Conservation (phyloP, 2,888 invertebrate species). For the Epirrhoe alternata region DNA sequence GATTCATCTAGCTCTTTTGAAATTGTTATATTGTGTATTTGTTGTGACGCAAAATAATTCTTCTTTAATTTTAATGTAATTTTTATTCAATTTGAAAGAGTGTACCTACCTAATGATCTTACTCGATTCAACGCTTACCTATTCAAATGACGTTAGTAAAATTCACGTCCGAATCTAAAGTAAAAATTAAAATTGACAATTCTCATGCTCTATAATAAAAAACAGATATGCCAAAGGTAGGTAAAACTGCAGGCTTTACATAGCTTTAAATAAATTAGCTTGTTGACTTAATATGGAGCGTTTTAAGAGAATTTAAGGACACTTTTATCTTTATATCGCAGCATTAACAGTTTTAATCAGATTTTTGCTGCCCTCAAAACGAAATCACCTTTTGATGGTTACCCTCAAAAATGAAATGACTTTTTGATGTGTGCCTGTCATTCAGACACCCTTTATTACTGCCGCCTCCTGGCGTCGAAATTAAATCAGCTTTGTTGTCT, state of each 20-base stretch:
- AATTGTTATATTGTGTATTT: too few relatives aligned
- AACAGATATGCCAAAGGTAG: background rate
- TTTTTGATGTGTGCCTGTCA: slow-evolving; percentile 1
- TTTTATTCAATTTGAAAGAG: too few relatives aligned
- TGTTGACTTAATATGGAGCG: background rate
- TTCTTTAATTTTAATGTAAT: too few relatives aligned
- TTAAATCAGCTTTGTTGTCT: slow-evolving; percentile 18
- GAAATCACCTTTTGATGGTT: slow-evolving; percentile 22
- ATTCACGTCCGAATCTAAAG: too few relatives aligned
- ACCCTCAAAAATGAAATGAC: slow-evolving; percentile 14
- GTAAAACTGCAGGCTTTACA: background rate
- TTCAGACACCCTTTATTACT: slow-evolving; percentile 14
- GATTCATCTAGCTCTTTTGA: too few relatives aligned
- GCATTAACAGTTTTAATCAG: slow-evolving; percentile 23
- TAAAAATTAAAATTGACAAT: too few relatives aligned
- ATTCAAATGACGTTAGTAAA: too few relatives aligned
- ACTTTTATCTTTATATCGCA: slow-evolving; percentile 9
- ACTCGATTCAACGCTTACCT: too few relatives aligned
- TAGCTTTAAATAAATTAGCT: background rate
- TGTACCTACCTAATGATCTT: too few relatives aligned
- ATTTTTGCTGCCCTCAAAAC: slow-evolving; percentile 17
- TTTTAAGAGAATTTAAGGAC: slow-evolving; percentile 18
- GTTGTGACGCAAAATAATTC: too few relatives aligned
- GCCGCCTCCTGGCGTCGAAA: slow-evolving; percentile 17
- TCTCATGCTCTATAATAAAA: too few relatives aligned